phyloP scores from a whole-genome alignment of 2,888 invertebrate genomes.

The Ichneumoninae sp. region DNA sequence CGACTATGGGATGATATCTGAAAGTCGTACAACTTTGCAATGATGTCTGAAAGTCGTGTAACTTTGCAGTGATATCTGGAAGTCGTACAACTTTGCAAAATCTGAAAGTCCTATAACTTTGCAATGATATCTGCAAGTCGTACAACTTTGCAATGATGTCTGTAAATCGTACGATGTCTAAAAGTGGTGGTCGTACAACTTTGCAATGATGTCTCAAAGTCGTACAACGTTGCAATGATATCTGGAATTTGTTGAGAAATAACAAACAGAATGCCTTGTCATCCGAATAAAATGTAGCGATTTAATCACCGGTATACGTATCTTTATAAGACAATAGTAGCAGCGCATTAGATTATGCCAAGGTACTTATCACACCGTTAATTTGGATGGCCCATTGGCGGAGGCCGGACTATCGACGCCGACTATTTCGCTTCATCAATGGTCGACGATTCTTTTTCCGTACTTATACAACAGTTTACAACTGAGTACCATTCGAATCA shows the following conservation, averaged over 20 bases:
- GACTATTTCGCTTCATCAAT: not conserved
- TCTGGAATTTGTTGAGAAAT: not conserved
- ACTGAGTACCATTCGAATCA: not conserved
- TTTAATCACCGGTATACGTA: not conserved
- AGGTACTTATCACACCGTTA: not conserved
- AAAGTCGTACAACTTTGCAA: too few species aligned
- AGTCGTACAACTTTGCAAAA: not conserved
- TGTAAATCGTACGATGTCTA: too few species aligned
- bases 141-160: too few species aligned
- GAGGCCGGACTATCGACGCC: not conserved
- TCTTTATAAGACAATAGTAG: too few species aligned
- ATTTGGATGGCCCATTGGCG: not conserved
- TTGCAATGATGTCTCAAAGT: not conserved
- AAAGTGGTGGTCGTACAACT: too few species aligned
- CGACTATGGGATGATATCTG: not conserved
- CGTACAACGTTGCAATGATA: not conserved
- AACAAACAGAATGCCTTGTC: not conserved
- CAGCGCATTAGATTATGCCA: not conserved
- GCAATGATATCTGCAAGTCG: not conserved
- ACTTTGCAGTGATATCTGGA: too few species aligned
- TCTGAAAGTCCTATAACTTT: not conserved
- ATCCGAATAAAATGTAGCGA: not conserved
- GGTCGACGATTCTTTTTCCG: not conserved
- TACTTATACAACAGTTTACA: not conserved
- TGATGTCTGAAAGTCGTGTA: not conserved